phyloP scores from a whole-genome alignment of 2,888 invertebrate genomes.

The Gibbula magus region DNA sequence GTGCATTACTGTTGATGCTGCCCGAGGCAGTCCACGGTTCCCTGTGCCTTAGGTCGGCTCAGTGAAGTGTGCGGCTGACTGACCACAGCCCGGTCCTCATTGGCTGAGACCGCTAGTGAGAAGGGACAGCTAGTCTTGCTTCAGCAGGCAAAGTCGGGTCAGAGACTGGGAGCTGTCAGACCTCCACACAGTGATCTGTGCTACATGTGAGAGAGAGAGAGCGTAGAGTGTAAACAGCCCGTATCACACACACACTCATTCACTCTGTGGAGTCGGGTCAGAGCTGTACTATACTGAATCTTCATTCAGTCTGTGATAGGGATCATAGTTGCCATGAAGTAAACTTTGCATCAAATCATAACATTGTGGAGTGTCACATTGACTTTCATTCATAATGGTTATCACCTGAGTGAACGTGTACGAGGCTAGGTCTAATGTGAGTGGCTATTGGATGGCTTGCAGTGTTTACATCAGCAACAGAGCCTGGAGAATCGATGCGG shows the following conservation, averaged over 20 bases:
- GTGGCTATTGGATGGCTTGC: neutral
- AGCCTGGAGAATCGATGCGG: neutral
- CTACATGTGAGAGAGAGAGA: neutral
- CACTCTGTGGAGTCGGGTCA: neutral
- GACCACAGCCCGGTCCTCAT: neutral
- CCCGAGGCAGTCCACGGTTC: too few relatives aligned
- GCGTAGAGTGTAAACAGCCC: neutral
- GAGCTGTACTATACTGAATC: neutral
- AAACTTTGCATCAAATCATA: too few relatives aligned
- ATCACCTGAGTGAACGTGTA: neutral
- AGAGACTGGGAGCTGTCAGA: conserved; percentile 8
- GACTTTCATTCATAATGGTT: conserved; percentile 2
- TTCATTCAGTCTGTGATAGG: neutral
- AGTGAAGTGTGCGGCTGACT: too few relatives aligned
- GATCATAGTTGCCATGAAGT: too few relatives aligned
- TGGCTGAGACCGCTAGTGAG: neutral
- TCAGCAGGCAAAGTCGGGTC: neutral
- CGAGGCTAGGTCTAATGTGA: neutral
- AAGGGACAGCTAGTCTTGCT: too few relatives aligned
- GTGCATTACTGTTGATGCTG: too few relatives aligned
- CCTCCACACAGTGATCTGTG: neutral
- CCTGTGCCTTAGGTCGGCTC: too few relatives aligned
- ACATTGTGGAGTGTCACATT: neutral
- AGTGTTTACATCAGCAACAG: conserved; percentile 23
- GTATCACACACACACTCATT: neutral